Base-by-base conservation (phyloP, 1,140 invertebrate species). In the Neodiprion fabricii region DNA sequence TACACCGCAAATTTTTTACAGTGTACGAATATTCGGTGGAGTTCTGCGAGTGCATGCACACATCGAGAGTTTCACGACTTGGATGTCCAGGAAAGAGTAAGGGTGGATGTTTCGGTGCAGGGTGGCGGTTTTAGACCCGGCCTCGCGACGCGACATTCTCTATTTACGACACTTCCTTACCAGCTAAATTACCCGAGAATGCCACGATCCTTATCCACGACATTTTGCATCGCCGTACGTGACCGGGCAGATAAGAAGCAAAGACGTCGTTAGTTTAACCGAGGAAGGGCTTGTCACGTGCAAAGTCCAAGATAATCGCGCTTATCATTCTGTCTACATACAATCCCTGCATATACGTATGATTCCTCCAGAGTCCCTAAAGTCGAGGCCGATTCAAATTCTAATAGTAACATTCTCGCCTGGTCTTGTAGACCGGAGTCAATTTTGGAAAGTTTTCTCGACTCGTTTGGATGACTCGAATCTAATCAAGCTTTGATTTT, bases 181-280 rank as follows among this genome's bases (percentile, higher is more conserved):
- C 49, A 75, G 79, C 82, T 86, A 86, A 87, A 87, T 88, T 88
- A 88, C 86, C 84, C 80, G 83, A 74, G 82, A 85, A 84, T 82
- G 79, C 79, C 74, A 72, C 78, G 86, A 87, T 87, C 79, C 81
- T 85, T 86, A 86, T 86, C 85, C 79, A 76, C 14, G 23, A 69
- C 21, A 72, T 74, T 77, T 74, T 74, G 76, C 76, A 75, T 85
- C 80, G 75, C 76, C 49, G 65, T 88, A 86, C 85, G 85, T 87
- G 86, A 86, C 86, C 82, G 77, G 85, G 78, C 79, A 87, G 86
- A 87, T 87, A 88, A 86, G 85, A 81, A 17, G 75, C 82, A 80
- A 83, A 82, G 84, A 86, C 80, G 82, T 87, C 86, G 85, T 88
- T 87, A 88, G 85, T 86, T 85, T 86, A 80, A 79, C 81, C 84